Conservation (phyloP, 2,888 invertebrate genomes). For the Taenaris catops region DNA sequence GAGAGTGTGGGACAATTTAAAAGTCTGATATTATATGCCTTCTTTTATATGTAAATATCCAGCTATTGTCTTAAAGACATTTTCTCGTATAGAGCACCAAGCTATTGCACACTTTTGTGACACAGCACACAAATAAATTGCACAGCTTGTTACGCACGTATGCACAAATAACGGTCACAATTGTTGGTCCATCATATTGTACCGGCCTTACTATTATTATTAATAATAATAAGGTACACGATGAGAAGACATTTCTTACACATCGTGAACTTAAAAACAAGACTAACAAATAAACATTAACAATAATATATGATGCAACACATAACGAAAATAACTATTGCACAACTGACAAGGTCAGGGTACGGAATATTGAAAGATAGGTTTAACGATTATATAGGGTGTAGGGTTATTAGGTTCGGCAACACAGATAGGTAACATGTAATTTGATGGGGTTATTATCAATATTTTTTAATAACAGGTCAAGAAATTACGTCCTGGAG, state of each 20-base stretch:
- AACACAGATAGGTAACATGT: slow-evolving; percentile 58
- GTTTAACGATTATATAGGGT: slow-evolving; percentile 33
- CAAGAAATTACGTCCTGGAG: slow-evolving; percentile 96
- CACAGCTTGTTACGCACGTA: slow-evolving; percentile 75
- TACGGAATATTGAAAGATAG: slow-evolving; percentile 47
- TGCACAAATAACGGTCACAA: slow-evolving; percentile 64
- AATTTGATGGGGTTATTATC: slow-evolving; percentile 58
- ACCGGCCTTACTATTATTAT: slow-evolving; percentile 28
- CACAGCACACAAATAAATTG: slow-evolving; percentile 66
- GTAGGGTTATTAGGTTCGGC: slow-evolving; percentile 65
- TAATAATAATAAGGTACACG: slow-evolving; percentile 39
- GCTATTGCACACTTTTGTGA: slow-evolving; percentile 71
- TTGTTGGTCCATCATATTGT: slow-evolving; percentile 22
- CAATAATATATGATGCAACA: slow-evolving; percentile 52
- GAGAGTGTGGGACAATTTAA: no score
- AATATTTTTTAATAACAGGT: slow-evolving; percentile 82
- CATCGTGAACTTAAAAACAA: slow-evolving; percentile 42
- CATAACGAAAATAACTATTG: slow-evolving; percentile 66
- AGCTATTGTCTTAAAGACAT: slow-evolving; percentile 42
- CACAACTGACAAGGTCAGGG: slow-evolving; percentile 54
- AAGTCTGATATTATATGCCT: neutral
- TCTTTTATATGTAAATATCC: slow-evolving; percentile 52
- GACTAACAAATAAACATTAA: slow-evolving; percentile 65
- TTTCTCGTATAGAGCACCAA: slow-evolving; percentile 64
- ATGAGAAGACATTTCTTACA: slow-evolving; percentile 46